Evolutionary conservation across 2,113 vertebrate species (phyloP), one percentile per base, ranked within the genome.

Genomic region (Silurus meridionalis): DNA sequence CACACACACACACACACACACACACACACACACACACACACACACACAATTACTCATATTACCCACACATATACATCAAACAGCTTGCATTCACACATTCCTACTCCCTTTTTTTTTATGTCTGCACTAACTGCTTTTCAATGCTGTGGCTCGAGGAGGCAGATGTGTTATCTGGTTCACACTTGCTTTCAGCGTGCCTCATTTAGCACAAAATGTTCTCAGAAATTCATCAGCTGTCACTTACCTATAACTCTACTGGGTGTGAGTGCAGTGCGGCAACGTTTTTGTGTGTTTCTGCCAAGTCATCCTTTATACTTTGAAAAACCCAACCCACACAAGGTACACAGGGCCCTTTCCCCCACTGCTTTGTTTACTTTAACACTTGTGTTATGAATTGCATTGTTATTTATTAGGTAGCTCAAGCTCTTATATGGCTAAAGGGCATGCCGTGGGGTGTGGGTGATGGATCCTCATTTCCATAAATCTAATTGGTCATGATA

Each of bases 21-120:
- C 50, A 67, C 69, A 37, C 83, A 84, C 37, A 71, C 63, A 85
- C 84, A 85, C 61, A 67, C 83, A 78, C 21, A 53, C 83, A 85
- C 10, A 25, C 58, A 64, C 8, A 55, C 10, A 71, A 71, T 82
- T 86, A 82, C 66, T 71, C 86, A 80, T 25, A 8, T 21, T 52
- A 80, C 77, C 63, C 80, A 80, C 82, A 83, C 82, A 37, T 84
- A 53, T 67, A 87, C 77, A 72, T 52, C 58, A 57, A 25, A n/a
- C 60, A 57, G 55, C 80, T 37, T 23, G n/a, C 67, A 61, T 75
- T 82, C 50, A 63, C 67, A 64, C 66, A 64, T 78, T 85, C 83
- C 60, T 78, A 50, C 52, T n/a, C 67, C 10, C 58, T 72, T 58
- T 60, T 58, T 17, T n/a, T 25, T 66, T 13, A 48, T 82, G 81